These are phyloP conservation scores for Barbus barbus DNA, from an alignment of 2,113 vertebrate species.

Conservation along the genomic window DNA sequence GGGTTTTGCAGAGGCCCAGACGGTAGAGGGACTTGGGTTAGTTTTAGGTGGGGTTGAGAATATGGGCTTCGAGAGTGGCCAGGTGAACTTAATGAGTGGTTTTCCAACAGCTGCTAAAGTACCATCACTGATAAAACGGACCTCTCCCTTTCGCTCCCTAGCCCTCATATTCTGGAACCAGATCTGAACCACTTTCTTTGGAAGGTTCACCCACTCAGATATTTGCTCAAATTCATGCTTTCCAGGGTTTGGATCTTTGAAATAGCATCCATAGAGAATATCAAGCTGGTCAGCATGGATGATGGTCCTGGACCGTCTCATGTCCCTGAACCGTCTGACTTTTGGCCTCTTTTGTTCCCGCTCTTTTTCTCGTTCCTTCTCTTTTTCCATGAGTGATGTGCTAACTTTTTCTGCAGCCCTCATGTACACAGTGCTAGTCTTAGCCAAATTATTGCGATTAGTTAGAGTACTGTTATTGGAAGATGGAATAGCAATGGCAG, in stretches of 20 bases:
- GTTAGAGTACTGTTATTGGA: constrained; percentile 63
- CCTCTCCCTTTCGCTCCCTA: constrained; percentile 88
- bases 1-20: constrained; percentile 63
- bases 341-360: constrained; percentile 69
- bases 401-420: constrained; percentile 70
- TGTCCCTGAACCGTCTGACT: constrained; percentile 74
- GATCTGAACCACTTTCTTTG: constrained; percentile 92
- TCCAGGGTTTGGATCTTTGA: constrained; percentile 89
- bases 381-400: constrained; percentile 60
- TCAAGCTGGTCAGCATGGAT: constrained; percentile 91
- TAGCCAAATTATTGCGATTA: constrained; percentile 68
- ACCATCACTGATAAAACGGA: constrained; percentile 81
- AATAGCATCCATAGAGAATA: constrained; percentile 88
- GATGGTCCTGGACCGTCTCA: constrained; percentile 85
- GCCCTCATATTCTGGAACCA: constrained; percentile 96
- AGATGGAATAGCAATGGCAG: constrained; percentile 57
- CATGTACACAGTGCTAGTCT: constrained; percentile 68
- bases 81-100: constrained; percentile 80
- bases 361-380: constrained; percentile 63
- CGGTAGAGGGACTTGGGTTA: constrained; percentile 65
- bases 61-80: constrained; percentile 73
- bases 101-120: constrained; percentile 78
- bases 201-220: constrained; percentile 88
- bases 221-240: constrained; percentile 91
- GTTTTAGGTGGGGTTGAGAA: constrained; percentile 67